Evolutionary conservation across 92 coral and sea anemone genomes (phyloP), one percentile per base, ranked within the genome.

Genomic region (Heteractis magnifica): DNA sequence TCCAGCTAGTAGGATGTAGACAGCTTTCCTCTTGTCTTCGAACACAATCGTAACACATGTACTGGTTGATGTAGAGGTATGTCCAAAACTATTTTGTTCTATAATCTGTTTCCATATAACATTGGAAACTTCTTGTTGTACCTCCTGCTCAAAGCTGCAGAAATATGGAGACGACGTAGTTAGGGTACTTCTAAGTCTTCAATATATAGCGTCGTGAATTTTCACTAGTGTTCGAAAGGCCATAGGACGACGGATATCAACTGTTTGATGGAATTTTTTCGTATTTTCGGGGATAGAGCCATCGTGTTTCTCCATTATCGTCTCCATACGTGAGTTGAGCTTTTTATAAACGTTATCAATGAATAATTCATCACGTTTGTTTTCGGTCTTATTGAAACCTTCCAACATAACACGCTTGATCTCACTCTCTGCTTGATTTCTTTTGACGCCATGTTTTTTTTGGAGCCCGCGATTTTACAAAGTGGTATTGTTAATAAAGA

Each of bases 81-180:
- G 88, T 52, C 88, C 88, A 79, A 85, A 85, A 20, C 78, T 70
- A 77, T 85, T 85, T 76, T 85, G 85, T 48, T 85, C 78, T 4
- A 85, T 64, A 65, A 85, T 85, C 51, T 79, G 56, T 53, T 79
- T 72, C 73, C 70, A 79, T 51, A 85, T 79, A 49, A 78, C 64
- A 58, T 79, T 62, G 85, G 79, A 85, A 19, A 85, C 84, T 68
- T 85, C 88, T 78, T 79, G 68, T 65, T 85, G 88, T 34, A 85
- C 56, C 58, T 83, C 87, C 74, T 55, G 65, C 77, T 71, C 26
- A 18, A 83, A 83, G 0, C 14, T 6, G 56, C 86, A 82, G 51
- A 82, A 82, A 71, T 72, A 82, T 10, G 85, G 80, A 56, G 85
- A 71, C 0, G 85, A 14, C 9, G 81, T 50, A 19, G 85, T 82